Base-by-base conservation (phyloP, 92 coral and sea anemone genomes). In the Parazoanthus darwini region DNA sequence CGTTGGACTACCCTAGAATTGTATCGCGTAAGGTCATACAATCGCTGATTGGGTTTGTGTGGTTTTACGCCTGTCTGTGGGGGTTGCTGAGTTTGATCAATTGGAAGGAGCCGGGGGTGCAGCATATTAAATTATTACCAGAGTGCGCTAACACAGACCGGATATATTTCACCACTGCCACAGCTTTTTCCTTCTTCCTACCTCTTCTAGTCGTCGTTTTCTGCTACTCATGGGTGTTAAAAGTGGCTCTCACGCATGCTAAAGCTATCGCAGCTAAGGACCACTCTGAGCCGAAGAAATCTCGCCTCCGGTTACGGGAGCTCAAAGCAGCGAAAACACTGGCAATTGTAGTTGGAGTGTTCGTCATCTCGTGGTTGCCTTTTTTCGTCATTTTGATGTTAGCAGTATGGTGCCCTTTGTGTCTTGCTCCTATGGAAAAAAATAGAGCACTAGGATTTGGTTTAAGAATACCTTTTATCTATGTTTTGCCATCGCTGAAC, bases 51-150 rank as follows among this genome's bases (percentile, higher is more conserved):
- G 93, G 94, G 58, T 88, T 90, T 37, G 97, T 97, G 20, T 97
- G 99, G 99, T 80, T 88, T 0, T 97, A 95, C 79, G 93, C 99
- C 6, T 68, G 90, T 77, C 89, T 92, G 11, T 95, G 98, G 99
- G 99, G 99, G 4, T 66, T 90, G 11, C 87, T 97, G 4, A 81
- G 94, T 85, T 78, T 97, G 73, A 59, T 92, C 23, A 90, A 95
- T 74, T 97, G 98, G 98, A 66, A 90, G 16, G 89, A 88, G 59
- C 78, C 88, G 3, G 86, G 86, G 33, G 42, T 76, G 18, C 88
- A 72, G 6, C 90, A 77, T 29, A 88, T 91, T 38, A n/a, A 26
- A 8, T 83, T 56, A 23, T 88, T 86, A 25, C 89, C 89, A 8
- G 44, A n/a, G 23, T 97, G 98, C 74, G 86, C 65, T 10, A 97